Percentiles rank a stretch among this genome's conserved stretches.
Evolutionary conservation across 2,888 invertebrate genomes (phyloP).

Genomic region (Oithona nana): DNA sequence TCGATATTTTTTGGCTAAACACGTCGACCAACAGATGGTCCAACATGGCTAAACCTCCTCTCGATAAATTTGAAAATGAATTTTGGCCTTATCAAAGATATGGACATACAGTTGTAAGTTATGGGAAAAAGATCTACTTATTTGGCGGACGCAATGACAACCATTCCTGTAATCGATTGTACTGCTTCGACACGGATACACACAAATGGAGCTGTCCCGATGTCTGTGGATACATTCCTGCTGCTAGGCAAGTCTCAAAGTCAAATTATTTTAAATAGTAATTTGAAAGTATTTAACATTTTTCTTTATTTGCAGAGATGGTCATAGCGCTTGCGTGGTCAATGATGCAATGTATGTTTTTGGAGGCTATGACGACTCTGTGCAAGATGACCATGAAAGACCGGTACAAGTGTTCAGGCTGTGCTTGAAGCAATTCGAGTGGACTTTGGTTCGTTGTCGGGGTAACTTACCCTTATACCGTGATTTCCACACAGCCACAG

Average conservation of each 20-base stretch:
- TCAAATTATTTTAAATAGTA: slow-evolving; percentile 36
- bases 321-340: slow-evolving; percentile 39
- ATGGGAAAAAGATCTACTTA: slow-evolving; percentile 52
- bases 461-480: slow-evolving; percentile 51
- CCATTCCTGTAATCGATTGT: slow-evolving; percentile 56
- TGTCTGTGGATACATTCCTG: slow-evolving; percentile 47
- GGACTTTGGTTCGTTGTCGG: slow-evolving; percentile 40
- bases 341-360: slow-evolving; percentile 64
- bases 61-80: slow-evolving; percentile 24
- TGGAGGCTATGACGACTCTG: slow-evolving; percentile 73
- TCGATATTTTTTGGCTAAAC: slow-evolving; percentile 15
- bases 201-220: slow-evolving; percentile 14
- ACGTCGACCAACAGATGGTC: slow-evolving; percentile 9
- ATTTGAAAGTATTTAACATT: too few relatives aligned
- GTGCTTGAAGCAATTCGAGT: slow-evolving; percentile 48
- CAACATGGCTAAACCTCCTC: background rate
- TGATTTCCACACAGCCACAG: slow-evolving; percentile 69
- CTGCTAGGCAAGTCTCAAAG: too few relatives aligned
- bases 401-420: slow-evolving; percentile 40
- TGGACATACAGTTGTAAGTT: slow-evolving; percentile 73
- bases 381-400: slow-evolving; percentile 34
- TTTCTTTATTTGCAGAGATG: too few relatives aligned
- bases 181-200: slow-evolving; percentile 53
- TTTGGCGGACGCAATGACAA: slow-evolving; percentile 85
- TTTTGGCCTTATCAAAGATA: slow-evolving; percentile 59